Conservation (phyloP, 2,797 vertebrate genomes). For the Poeciliopsis presidionis region DNA sequence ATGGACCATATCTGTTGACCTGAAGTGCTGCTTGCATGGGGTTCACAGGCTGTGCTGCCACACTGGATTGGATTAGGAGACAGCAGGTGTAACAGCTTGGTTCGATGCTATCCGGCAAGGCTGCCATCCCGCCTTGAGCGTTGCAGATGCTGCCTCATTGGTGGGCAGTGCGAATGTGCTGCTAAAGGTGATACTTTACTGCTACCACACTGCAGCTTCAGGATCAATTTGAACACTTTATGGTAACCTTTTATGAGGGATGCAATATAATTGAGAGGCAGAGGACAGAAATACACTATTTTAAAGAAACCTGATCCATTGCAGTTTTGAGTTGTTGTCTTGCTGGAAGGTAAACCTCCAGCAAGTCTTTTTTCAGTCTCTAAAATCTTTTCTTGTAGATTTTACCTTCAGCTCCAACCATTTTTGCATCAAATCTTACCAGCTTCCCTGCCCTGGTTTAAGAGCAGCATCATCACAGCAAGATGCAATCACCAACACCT, state of each 20-base stretch:
- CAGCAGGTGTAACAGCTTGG: slow-evolving; percentile 84
- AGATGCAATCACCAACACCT: not conserved
- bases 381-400: not conserved
- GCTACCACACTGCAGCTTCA: slow-evolving; percentile 29
- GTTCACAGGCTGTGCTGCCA: slow-evolving; percentile 64
- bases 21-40: slow-evolving; percentile 63
- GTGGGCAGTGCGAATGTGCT: slow-evolving; percentile 65
- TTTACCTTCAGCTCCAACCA: not conserved
- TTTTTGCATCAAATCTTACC: not conserved
- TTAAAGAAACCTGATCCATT: not conserved
- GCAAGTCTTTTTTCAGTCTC: not conserved
- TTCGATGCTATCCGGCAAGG: slow-evolving; percentile 69
- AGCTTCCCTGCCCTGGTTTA: not conserved
- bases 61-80: slow-evolving; percentile 78
- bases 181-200: slow-evolving; percentile 59
- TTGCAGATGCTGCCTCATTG: slow-evolving; percentile 81
- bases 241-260: slow-evolving; percentile 24
- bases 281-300: not conserved
- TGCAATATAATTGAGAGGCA: slow-evolving; percentile 17
- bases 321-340: not conserved
- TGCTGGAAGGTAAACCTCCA: not conserved
- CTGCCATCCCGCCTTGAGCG: slow-evolving; percentile 81
- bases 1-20: slow-evolving; percentile 76
- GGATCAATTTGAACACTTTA: slow-evolving; percentile 36
- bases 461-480: not conserved